Conservation (phyloP, 2,888 invertebrate genomes). For the Agriotes lineatus region DNA sequence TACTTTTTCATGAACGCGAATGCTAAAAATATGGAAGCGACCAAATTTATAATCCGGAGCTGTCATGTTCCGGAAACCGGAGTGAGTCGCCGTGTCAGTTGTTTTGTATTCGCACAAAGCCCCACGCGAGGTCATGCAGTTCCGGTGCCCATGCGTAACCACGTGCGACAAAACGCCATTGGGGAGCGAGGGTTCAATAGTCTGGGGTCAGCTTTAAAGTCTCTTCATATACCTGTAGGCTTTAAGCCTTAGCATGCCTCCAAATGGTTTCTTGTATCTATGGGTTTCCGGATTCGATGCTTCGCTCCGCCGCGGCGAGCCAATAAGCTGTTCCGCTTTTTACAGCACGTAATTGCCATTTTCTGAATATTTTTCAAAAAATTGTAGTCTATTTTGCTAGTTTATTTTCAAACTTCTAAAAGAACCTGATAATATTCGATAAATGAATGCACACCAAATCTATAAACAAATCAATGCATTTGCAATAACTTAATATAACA, state of each 20-base stretch:
- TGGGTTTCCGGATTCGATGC: neutral
- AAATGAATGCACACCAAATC: too few species aligned
- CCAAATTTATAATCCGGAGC: constrained; percentile 23
- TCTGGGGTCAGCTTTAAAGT: constrained; percentile 15
- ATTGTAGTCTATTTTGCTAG: too few species aligned
- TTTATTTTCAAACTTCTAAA: too few species aligned
- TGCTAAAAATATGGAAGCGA: constrained; percentile 19
- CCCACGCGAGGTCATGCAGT: constrained; percentile 28
- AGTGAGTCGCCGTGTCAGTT: constrained; percentile 11
- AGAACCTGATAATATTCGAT: too few species aligned
- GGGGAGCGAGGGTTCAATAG: constrained; percentile 17
- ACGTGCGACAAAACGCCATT: constrained; percentile 19
- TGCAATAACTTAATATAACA: too few species aligned
- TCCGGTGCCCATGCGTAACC: constrained; percentile 32
- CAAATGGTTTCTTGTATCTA: constrained; percentile 19
- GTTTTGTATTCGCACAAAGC: constrained; percentile 35
- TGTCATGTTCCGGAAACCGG: constrained; percentile 18
- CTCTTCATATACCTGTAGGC: constrained; percentile 8
- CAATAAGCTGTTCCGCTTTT: too few species aligned
- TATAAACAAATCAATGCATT: too few species aligned
- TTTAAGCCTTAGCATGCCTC: neutral
- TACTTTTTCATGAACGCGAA: constrained; percentile 21
- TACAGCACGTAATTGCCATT: too few species aligned
- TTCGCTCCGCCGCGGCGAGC: too few species aligned
- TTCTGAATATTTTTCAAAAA: too few species aligned